Conservation (phyloP, 2,888 invertebrate species). For the Diloba caeruleocephala region DNA sequence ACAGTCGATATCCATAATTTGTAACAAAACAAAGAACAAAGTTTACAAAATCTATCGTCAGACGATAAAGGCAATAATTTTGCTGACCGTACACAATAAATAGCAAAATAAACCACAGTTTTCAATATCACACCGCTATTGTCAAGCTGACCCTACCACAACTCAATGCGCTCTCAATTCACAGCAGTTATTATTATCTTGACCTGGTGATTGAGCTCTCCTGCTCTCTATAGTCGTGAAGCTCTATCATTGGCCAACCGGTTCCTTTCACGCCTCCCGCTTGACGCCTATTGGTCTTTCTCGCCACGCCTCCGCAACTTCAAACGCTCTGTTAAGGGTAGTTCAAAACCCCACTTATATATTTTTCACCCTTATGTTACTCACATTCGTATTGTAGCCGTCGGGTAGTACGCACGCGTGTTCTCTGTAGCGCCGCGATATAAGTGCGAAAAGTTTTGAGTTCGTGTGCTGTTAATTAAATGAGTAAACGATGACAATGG, state of each 20-base stretch:
- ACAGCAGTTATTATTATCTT: slow-evolving; percentile 88
- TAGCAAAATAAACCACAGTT: slow-evolving; percentile 66
- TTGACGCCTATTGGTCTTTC: slow-evolving; percentile 73
- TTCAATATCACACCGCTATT: slow-evolving; percentile 80
- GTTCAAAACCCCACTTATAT: slow-evolving; percentile 87
- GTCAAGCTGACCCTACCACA: slow-evolving; percentile 85
- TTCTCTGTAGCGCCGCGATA: slow-evolving; percentile 72
- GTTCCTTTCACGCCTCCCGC: slow-evolving; percentile 79
- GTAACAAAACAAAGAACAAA: slow-evolving; percentile 9
- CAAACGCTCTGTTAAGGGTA: slow-evolving; percentile 83
- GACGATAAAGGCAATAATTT: slow-evolving; percentile 49
- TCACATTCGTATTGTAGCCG: slow-evolving; percentile 82
- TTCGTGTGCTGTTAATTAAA: slow-evolving; percentile 75
- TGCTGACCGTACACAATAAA: slow-evolving; percentile 64
- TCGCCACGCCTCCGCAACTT: slow-evolving; percentile 79
- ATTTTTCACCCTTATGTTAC: slow-evolving; percentile 87
- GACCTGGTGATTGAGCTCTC: slow-evolving; percentile 88
- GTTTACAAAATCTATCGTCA: slow-evolving; percentile 24
- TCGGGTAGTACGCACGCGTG: slow-evolving; percentile 84
- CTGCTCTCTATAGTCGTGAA: slow-evolving; percentile 77
- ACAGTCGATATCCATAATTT: slow-evolving; percentile 3
- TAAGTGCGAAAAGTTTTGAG: slow-evolving; percentile 85
- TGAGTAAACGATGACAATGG: slow-evolving; percentile 91
- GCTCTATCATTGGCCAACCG: slow-evolving; percentile 73
- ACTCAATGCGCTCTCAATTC: slow-evolving; percentile 88